Evolutionary conservation across 2,113 vertebrate species (phyloP).

Genomic region (Pogona vitticeps): DNA sequence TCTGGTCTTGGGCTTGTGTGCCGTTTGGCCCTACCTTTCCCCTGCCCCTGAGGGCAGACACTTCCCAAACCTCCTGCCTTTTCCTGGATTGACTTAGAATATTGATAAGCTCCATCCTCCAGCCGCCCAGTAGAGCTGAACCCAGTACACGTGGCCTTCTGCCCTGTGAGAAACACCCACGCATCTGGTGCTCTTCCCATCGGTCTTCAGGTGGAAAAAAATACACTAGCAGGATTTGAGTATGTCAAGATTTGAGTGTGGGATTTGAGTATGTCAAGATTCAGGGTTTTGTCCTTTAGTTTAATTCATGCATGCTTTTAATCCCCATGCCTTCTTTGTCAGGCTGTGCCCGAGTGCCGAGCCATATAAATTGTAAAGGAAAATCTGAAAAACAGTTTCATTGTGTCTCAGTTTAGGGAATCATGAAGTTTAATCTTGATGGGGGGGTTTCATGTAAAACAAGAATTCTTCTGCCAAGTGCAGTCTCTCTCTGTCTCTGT

Average conservation of each 20-base stretch:
- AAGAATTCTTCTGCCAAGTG: background rate
- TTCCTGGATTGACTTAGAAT: background rate
- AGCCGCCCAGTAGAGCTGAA: background rate
- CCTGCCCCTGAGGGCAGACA: background rate
- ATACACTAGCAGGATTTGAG: too few relatives aligned
- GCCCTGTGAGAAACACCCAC: background rate
- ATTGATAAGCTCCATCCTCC: background rate
- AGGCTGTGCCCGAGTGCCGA: background rate
- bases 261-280: background rate
- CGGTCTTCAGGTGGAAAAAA: background rate
- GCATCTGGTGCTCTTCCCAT: background rate
- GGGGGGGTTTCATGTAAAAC: background rate
- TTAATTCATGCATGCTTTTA: background rate
- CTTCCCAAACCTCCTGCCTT: background rate
- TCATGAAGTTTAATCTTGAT: background rate
- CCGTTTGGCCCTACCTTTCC: background rate
- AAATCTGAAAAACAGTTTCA: background rate
- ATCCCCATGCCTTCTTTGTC: background rate
- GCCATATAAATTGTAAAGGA: background rate
- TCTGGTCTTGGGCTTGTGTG: background rate
- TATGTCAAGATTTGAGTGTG: background rate
- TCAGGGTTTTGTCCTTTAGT: background rate
- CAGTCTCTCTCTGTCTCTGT: background rate
- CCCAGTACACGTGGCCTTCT: background rate
- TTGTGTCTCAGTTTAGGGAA: background rate